A percentile compares a stretch with the other conserved stretches of the same genome.
Conservation (phyloP, 2,113 vertebrate genomes). For the Callipepla squamata region DNA sequence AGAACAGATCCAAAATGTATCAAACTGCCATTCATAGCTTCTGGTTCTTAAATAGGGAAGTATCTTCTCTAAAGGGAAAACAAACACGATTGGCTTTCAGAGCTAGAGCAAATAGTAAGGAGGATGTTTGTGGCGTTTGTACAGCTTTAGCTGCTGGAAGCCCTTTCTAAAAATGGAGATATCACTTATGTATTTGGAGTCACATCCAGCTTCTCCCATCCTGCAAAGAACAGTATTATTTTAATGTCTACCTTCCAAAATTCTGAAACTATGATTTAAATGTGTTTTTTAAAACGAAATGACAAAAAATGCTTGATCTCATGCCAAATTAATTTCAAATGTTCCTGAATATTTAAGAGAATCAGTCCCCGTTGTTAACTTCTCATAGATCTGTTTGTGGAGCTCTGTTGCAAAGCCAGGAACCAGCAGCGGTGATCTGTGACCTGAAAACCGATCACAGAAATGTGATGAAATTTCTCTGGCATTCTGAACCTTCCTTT, state of each 20-base stretch:
- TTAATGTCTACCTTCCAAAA: not conserved
- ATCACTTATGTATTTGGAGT: conserved; percentile 4
- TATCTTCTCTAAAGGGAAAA: conserved; percentile 15
- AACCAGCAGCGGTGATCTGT: conserved; percentile 57
- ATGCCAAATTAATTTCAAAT: conserved; percentile 65
- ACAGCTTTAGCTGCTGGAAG: conserved; percentile 42
- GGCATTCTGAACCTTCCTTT: conserved; percentile 47
- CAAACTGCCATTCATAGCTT: not conserved
- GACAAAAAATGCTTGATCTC: conserved; percentile 14
- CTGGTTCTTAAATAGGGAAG: not conserved
- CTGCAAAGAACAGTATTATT: conserved; percentile 29
- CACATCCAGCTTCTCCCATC: conserved; percentile 56
- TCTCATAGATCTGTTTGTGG: conserved; percentile 41
- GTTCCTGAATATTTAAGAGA: conserved; percentile 44
- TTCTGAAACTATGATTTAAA: conserved; percentile 23
- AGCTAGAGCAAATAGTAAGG: conserved; percentile 17
- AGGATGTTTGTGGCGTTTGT: conserved; percentile 38
- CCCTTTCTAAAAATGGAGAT: conserved; percentile 24
- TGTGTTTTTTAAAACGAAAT: not conserved
- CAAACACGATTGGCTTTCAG: not conserved
- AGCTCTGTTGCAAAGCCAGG: conserved; percentile 38
- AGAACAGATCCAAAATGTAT: not conserved
- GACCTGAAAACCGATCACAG: conserved; percentile 55
- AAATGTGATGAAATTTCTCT: conserved; percentile 54
- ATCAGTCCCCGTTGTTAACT: conserved; percentile 44